Evolutionary conservation across 2,113 vertebrate genomes (phyloP), one percentile per base, ranked within the genome.

Genomic region (Chionomys nivalis): DNA sequence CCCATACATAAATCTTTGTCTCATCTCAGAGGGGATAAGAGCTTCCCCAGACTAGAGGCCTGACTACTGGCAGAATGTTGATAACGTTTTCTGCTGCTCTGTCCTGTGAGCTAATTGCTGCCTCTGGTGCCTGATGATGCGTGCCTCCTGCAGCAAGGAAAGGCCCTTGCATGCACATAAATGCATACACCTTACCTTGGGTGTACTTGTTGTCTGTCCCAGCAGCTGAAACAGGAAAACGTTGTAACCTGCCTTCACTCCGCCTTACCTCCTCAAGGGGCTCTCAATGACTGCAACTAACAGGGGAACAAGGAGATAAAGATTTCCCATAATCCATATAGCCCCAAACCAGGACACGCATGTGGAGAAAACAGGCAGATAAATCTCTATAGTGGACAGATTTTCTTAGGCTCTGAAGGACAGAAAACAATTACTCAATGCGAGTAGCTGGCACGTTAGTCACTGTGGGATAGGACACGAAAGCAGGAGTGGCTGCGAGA

Each of bases 401-500:
- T 82, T 61, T 94, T 96, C 52, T 91, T 55, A 91, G 65, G 3
- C 68, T 87, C 28, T 83, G 49, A 90, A 92, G 23, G 55, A 87
- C 23, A 55, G 55, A 44, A 39, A 88, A 36, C 66, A 93, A 75
- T 79, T 83, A 87, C 33, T 26, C 31, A 65, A 23, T 42, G 23
- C 52, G 47, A 42, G 5, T 33, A 12, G 28, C 7, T 85, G 63
- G 75, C 6, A 17, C 2, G 16, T 19, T 23, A 66, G 19, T 47
- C 36, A 28, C 33, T 8, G 26, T 2, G 16, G 47, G 23, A 12
- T 49, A 61, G 33, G 10, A 66, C 26, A 31, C 5, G 26, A 63
- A 68, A 63, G 14, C 23, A 33, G 77, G 14, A 93, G 21, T 8
- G 0, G n/a, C 47, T 61, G 17, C 23, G n/a, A n/a, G 49, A 65